Base-by-base conservation (phyloP, 1,140 invertebrate species). In the Holcopasites calliopsidis region DNA sequence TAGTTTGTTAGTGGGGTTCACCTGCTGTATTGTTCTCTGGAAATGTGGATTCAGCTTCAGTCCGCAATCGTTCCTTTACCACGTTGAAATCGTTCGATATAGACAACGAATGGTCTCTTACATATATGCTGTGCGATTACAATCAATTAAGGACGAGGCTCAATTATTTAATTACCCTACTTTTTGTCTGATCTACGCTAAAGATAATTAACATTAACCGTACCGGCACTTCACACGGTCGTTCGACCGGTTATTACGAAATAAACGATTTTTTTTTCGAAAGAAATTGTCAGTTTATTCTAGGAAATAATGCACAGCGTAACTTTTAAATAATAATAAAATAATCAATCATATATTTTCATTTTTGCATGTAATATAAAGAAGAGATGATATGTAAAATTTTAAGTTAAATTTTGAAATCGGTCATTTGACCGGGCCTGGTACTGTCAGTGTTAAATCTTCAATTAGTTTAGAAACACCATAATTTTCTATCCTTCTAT, bases 1-100 rank as follows among this genome's bases (percentile, higher is more conserved):
- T 91, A 91, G 90, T 91, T 91, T 91, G 90, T 91, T 91, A 91
- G 90, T 88, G 83, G 85, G 85, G 88, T 89, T 91, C 88, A 88
- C 88, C 85, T 89, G 83, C 83, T 89, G 89, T 89, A 91, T 91
- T 91, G 90, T 91, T 90, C 89, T 87, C 78, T 52, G 64, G 80
- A 84, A 90, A 86, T 83, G 90, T 86, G 77, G 81, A 90, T 88
- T 90, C 89, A 88, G 88, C 89, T 90, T 82, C 69, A 86, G 60
- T 75, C 57, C 71, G 72, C 77, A 79, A 68, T 83, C 64, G 58
- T 76, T 85, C 69, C 76, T 68, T 83, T 78, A 50, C 60, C 35
- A 50, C 68, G 50, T 80, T 61, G 77, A 76, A 85, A 85, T 83
- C 58, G 47, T 42, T 64, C 54, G 42, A 76, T 60, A 78, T 42